Conservation (phyloP, 1,140 invertebrate species). For the Cydia amplana region DNA sequence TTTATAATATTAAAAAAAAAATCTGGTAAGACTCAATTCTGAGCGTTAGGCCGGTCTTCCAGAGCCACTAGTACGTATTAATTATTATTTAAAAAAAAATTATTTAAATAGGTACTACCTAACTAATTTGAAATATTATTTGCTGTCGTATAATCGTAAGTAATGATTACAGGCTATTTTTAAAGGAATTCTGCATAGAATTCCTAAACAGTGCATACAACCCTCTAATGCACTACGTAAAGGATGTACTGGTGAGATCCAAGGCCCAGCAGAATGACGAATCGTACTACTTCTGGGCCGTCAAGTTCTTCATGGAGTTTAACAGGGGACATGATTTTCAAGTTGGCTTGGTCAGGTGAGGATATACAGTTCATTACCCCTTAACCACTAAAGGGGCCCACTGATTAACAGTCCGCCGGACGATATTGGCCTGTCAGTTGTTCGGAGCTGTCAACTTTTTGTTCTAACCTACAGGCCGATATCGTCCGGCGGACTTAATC, state of each 20-base stretch:
- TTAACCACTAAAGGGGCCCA: too few species aligned
- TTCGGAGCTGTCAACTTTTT: too few species aligned
- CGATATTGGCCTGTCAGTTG: too few species aligned
- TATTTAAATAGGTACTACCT: too few species aligned
- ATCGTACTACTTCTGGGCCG: conserved; percentile 95
- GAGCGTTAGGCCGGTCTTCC: too few species aligned
- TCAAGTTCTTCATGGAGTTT: conserved; percentile 99
- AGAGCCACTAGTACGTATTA: too few species aligned
- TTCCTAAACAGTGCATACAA: conserved; percentile 96
- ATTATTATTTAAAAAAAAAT: too few species aligned
- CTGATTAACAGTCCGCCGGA: too few species aligned
- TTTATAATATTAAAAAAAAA: too few species aligned
- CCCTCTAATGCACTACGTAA: conserved; percentile 88
- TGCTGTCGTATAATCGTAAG: not conserved
- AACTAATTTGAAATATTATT: not conserved
- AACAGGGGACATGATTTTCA: conserved; percentile 91
- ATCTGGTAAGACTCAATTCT: too few species aligned
- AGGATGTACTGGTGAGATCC: conserved; percentile 83
- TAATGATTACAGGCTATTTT: conserved; percentile 82
- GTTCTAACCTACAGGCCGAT: too few species aligned
- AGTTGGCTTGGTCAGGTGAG: conserved; percentile 92
- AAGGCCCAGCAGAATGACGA: conserved; percentile 89
- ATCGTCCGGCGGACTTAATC: too few species aligned
- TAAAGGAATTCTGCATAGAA: conserved; percentile 97
- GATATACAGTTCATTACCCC: conserved; percentile 18